Evolutionary conservation across 2,797 vertebrate genomes (phyloP).

Genomic region (Aldrovandia affinis): DNA sequence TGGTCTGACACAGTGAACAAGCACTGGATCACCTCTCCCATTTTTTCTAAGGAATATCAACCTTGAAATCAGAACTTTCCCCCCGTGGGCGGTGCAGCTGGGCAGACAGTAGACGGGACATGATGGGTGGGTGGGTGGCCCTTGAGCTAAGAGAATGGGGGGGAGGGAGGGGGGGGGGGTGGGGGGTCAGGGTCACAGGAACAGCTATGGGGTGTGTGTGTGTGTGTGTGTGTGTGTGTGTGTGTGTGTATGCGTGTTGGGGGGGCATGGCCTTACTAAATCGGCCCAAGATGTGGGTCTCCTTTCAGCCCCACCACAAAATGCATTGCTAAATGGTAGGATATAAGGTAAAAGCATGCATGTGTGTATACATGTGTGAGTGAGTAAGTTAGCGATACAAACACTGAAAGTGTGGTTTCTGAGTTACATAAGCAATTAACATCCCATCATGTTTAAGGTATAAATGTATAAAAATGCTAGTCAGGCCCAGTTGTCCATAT

Average conservation of each 20-base stretch:
- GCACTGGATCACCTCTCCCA: slow-evolving; percentile 48
- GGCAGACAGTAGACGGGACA: slow-evolving; percentile 37
- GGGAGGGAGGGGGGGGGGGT: slow-evolving; percentile 32
- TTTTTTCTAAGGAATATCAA: slow-evolving; percentile 34
- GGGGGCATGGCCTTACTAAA: slow-evolving; percentile 42
- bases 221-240: no score
- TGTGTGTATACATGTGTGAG: background rate
- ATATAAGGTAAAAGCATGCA: background rate
- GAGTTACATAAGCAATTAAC: no score
- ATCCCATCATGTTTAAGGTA: no score
- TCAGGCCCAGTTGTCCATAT: no score
- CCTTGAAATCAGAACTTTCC: slow-evolving; percentile 49
- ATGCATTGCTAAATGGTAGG: background rate
- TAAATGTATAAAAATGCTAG: no score
- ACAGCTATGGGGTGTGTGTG: slow-evolving; percentile 47
- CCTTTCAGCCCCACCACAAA: background rate
- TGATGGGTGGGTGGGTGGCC: slow-evolving; percentile 45
- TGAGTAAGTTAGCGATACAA: background rate
- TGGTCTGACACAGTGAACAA: slow-evolving; percentile 49
- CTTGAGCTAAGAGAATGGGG: slow-evolving; percentile 34
- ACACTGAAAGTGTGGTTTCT: no score
- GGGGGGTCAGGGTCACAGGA: slow-evolving; percentile 51
- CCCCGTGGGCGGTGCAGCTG: slow-evolving; percentile 38
- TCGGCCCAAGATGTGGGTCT: slow-evolving; percentile 42
- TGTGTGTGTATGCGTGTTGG: no score